These are phyloP conservation scores for Rhopilema esculentum DNA, from an alignment of 30 jellyfish, hydroid and myxozoan genomes.

Conservation along the genomic window DNA sequence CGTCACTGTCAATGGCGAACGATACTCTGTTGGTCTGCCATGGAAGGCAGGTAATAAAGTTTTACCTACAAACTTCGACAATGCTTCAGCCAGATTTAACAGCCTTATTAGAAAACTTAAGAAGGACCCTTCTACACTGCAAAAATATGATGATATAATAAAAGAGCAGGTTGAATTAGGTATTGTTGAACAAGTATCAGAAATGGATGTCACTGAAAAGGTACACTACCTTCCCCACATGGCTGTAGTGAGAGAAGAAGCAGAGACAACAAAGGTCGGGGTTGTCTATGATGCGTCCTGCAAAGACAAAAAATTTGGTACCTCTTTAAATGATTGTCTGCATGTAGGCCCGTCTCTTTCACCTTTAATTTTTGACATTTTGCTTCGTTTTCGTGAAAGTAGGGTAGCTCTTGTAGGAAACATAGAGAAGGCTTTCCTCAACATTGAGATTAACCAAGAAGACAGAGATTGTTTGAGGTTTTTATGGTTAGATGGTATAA, in stretches of 20 bases:
- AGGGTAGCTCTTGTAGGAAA: constrained; percentile 44
- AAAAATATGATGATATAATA: constrained; percentile 13
- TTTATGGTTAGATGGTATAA: constrained; percentile 32
- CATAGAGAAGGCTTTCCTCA: constrained; percentile 62
- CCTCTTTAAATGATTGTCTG: constrained; percentile 39
- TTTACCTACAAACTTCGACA: constrained; percentile 26
- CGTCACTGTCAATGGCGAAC: background rate
- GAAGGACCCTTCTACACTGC: constrained; percentile 14
- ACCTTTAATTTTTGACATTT: constrained; percentile 36
- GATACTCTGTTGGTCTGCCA: constrained; percentile 16
- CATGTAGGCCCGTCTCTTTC: constrained; percentile 62
- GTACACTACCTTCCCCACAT: constrained; percentile 41
- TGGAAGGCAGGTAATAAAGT: constrained; percentile 24
- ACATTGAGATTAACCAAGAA: constrained; percentile 24
- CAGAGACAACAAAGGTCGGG: constrained; percentile 35
- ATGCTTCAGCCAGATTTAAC: constrained; percentile 11
- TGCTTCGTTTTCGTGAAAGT: constrained; percentile 30
- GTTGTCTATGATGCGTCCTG: constrained; percentile 26
- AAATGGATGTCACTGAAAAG: constrained; percentile 3
- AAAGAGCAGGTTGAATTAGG: constrained; percentile 20
- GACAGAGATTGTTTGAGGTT: constrained; percentile 72
- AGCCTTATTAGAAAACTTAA: constrained; percentile 10
- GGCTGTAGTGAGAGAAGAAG: constrained; percentile 41
- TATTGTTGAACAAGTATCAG: constrained; percentile 25
- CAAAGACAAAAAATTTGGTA: constrained; percentile 11